phyloP scores from a whole-genome alignment of 2,888 invertebrate species.

The Eupelmus urozonus region DNA sequence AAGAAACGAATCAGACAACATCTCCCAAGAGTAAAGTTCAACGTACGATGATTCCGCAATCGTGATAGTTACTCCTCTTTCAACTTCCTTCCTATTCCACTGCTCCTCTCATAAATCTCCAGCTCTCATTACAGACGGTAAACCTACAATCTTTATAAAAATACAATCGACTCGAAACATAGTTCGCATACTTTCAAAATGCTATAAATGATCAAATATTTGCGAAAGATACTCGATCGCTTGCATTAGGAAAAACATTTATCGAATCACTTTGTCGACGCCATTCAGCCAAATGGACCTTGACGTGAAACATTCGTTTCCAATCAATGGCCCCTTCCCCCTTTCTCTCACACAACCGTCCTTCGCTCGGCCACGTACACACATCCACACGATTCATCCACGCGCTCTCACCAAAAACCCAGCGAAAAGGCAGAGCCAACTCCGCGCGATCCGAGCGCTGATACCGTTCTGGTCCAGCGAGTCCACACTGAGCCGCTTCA shows the following conservation, averaged over 20 bases:
- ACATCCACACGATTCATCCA: background rate
- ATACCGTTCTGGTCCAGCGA: constrained; percentile 38
- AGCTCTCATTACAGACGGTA: background rate
- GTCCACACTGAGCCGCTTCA: background rate
- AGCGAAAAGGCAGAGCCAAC: background rate
- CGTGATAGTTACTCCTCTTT: background rate
- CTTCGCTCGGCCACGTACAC: background rate
- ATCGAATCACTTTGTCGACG: background rate
- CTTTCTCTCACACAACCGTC: too few relatives aligned
- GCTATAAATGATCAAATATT: too few relatives aligned
- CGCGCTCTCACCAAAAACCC: too few relatives aligned
- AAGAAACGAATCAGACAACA: background rate
- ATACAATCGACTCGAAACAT: background rate
- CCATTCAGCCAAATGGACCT: background rate
- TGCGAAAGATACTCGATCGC: background rate
- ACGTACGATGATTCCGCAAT: background rate
- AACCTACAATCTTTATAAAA: background rate
- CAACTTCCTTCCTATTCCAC: background rate
- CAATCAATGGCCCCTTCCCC: background rate
- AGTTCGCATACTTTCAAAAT: too few relatives aligned
- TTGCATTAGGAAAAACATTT: background rate
- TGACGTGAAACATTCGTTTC: background rate
- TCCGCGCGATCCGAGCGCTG: constrained; percentile 5
- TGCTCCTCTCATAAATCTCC: background rate
- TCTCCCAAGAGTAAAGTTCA: background rate